Evolutionary conservation across 2,888 invertebrate genomes (phyloP).

Genomic region (Heliconius cydno): DNA sequence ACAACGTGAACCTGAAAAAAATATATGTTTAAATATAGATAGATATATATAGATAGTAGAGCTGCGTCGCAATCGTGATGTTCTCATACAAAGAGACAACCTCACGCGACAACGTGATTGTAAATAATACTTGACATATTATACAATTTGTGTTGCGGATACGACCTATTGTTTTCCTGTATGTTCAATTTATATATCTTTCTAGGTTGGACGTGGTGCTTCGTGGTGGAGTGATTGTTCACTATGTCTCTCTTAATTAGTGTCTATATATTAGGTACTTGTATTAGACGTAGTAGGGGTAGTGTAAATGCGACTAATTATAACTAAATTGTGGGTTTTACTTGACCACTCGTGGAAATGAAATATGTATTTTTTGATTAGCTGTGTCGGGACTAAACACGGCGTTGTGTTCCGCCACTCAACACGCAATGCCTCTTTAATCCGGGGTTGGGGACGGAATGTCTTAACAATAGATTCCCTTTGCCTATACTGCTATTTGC

Average conservation of each 20-base stretch:
- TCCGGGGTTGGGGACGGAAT: not conserved
- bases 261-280: not conserved
- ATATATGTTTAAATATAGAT: too few relatives aligned
- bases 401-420: not conserved
- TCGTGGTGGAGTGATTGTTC: not conserved
- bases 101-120: not conserved
- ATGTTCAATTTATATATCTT: not conserved
- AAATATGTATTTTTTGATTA: not conserved
- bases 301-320: too few relatives aligned
- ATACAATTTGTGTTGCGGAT: slow-evolving; percentile 9
- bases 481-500: not conserved
- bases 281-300: too few relatives aligned
- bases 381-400: not conserved
- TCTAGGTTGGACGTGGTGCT: not conserved
- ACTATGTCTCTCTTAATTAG: not conserved
- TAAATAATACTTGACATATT: slow-evolving; percentile 11
- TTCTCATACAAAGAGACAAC: not conserved
- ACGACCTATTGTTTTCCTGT: slow-evolving; percentile 7
- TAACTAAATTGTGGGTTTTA: too few relatives aligned
- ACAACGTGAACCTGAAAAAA: not conserved
- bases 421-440: not conserved
- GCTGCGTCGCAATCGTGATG: not conserved
- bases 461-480: not conserved
- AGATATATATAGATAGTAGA: not conserved
- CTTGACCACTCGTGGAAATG: not conserved